Evolutionary conservation across 1,140 invertebrate species (phyloP), one percentile per base, ranked within the genome.

Genomic region (Trichonephila clavipes): DNA sequence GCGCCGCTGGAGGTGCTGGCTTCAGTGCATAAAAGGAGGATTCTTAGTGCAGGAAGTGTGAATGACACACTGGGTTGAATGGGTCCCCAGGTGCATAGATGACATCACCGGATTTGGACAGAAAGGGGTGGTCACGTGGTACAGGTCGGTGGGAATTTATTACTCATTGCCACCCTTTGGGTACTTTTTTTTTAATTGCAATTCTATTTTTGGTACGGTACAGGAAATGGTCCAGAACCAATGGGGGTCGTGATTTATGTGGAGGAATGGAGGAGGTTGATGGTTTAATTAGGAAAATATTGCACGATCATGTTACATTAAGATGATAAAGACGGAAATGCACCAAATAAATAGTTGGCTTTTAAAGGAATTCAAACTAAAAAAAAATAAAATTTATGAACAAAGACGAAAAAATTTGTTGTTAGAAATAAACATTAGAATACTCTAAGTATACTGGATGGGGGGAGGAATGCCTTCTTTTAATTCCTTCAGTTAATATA

Each of bases 81-180:
- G 87, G 64, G 62, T 72, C 64, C 62, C 87, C 34, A 28, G 87
- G 34, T 88, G 87, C 34, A 14, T n/a, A 34, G 40, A 5, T 88
- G 87, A 88, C 87, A 64, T 88, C 87, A 88, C 64, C 44, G 64
- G 64, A 88, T 66, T 69, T 51, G 87, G 87, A 18, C 21, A 69
- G 87, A 88, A 88, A 88, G 87, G 64, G 87, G 69, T 88, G 34
- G 34, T 51, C 64, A 88, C 69, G 72, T 34, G 58, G 44, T 21
- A 58, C 21, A 10, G 58, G 82, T 12, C 8, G 19, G 28, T n/a
- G 58, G 2, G 19, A 58, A 58, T 24, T 85, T 85, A 24, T 58
- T 58, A 24, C 21, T 14, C 2, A 10, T 85, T 24, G 0, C 44
- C 21, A 34, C 82, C 21, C 58, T 12, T 12, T 12, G 24, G 10